Evolutionary conservation across 2,797 vertebrate genomes (phyloP).

Genomic region (Tympanoctomys barrerae): DNA sequence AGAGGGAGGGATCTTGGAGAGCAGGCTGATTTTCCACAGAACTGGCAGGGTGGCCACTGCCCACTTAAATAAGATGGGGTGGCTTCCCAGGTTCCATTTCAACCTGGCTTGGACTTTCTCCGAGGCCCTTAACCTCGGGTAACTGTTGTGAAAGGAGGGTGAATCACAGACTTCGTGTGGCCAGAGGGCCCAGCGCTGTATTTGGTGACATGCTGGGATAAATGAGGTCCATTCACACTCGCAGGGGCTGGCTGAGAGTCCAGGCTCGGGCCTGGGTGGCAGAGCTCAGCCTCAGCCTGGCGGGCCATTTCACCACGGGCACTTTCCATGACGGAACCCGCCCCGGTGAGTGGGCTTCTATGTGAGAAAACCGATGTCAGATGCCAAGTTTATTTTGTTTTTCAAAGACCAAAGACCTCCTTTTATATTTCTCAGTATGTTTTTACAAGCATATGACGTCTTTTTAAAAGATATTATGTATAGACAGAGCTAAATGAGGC

Average conservation of each 20-base stretch:
- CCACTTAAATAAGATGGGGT: rapidly evolving
- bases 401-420: slow-evolving; percentile 5
- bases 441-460: background rate
- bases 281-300: rapidly evolving
- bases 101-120: background rate
- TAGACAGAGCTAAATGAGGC: background rate
- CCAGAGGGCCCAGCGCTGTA: background rate
- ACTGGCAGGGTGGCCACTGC: rapidly evolving
- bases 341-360: background rate
- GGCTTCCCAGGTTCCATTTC: background rate
- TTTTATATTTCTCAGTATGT: background rate
- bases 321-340: background rate
- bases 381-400: slow-evolving; percentile 57
- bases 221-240: background rate
- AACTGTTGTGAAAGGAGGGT: background rate
- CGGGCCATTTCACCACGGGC: background rate
- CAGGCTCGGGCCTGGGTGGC: background rate
- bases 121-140: rapidly evolving
- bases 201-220: background rate
- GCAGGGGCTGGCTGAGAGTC: background rate
- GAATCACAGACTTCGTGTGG: background rate
- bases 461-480: background rate
- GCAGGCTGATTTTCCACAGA: background rate
- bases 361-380: background rate
- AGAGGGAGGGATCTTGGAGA: background rate